A percentile compares a stretch with the other conserved stretches of the same genome.
These are phyloP conservation scores for Amiota mariae DNA, from an alignment of 2,888 invertebrate species.

Conservation along the genomic window DNA sequence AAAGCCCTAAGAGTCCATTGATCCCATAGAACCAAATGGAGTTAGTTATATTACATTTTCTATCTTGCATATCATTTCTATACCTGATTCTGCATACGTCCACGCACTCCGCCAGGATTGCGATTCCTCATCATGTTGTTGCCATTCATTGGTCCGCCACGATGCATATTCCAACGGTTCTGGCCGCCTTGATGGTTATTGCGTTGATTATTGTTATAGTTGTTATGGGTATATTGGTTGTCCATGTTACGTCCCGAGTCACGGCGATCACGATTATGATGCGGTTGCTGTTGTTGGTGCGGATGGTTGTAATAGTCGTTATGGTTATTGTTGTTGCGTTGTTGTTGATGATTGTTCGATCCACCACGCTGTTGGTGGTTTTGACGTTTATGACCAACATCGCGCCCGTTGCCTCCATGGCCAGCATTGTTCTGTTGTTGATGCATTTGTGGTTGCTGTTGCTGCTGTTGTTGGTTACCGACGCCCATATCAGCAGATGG, in stretches of 20 bases:
- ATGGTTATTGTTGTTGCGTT: conserved; percentile 53
- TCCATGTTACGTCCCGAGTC: conserved; percentile 71
- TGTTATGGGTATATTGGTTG: conserved; percentile 67
- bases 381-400: conserved; percentile 70
- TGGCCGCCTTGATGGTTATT: conserved; percentile 57
- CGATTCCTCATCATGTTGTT: conserved; percentile 70
- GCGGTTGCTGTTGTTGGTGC: conserved; percentile 46
- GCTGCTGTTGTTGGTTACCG: conserved; percentile 62
- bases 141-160: conserved; percentile 65
- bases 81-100: conserved; percentile 72
- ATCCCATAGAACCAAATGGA: conserved; percentile 5
- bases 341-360: conserved; percentile 53
- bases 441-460: conserved; percentile 59
- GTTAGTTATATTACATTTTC: background rate
- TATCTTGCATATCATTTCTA: background rate
- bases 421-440: conserved; percentile 57
- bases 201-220: conserved; percentile 70
- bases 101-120: conserved; percentile 67
- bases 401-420: conserved; percentile 71
- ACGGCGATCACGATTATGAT: conserved; percentile 69
- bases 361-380: conserved; percentile 59
- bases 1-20: conserved; percentile 59
- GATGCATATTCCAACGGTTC: conserved; percentile 72
- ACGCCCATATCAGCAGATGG: conserved; percentile 89
- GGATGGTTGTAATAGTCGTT: conserved; percentile 65